Base-by-base conservation (phyloP, 2,797 vertebrate species). In the Peromyscus attwateri region DNA sequence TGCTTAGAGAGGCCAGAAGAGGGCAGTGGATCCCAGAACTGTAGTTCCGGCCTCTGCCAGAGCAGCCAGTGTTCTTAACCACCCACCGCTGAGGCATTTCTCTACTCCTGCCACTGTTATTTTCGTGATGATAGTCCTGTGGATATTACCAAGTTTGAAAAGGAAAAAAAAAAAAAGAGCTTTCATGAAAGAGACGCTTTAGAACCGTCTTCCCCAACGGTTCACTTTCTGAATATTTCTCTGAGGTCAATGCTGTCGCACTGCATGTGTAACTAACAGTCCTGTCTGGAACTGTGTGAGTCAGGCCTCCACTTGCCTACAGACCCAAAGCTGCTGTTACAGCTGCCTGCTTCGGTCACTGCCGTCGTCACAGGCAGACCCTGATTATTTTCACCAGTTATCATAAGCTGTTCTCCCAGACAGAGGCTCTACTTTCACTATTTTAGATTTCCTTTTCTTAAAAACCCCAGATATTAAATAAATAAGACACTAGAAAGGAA, bases 381-480 rank as follows among this genome's bases (percentile, higher is more conserved):
- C 82, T 40, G 16, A 60, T 66, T 66, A 40, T 76, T 92, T 93
- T 40, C 68, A 89, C 62, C 84, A 34, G 66, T 62, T 76, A 82
- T 23, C 55, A 80, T 64, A 68, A 14, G 43, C 62, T 79, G 4
- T 19, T 95, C 60, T 68, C 37, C 49, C 83, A 87, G 34, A 94
- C 16, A 80, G 13, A 66, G 64, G 46, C 17, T 71, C 57, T 60
- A 77, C 6, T 11, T 64, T 89, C 14, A 71, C 7, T 21, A 75
- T 83, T 66, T 96, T 66, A 95, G 23, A 43, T 75, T 57, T 87
- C 23, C 71, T 75, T 66, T 80, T 55, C 37, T 89, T 62, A 89
- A 62, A 49, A 6, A 12, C 31, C 93, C 17, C 6, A 34, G 66
- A 23, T 62, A 77, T 5, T 49, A 49, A 49, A 49, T 73, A 89